phyloP scores from a whole-genome alignment of 2,888 invertebrate genomes.

The Eupithecia centaureata region DNA sequence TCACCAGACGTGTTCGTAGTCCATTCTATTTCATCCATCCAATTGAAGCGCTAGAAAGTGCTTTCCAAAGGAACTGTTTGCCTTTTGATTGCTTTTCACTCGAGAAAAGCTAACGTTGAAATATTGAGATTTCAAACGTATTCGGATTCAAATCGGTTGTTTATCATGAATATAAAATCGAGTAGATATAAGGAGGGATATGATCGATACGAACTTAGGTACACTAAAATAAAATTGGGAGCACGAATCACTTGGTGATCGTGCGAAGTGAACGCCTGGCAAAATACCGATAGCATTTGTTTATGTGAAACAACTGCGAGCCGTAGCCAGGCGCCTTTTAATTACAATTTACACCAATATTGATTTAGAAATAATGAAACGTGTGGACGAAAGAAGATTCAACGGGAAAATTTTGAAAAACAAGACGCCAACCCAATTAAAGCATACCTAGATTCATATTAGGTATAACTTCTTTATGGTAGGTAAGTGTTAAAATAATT shows the following conservation, averaged over 20 bases:
- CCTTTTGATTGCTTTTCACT: slow-evolving; percentile 54
- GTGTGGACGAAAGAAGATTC: background rate
- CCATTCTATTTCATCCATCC: slow-evolving; percentile 27
- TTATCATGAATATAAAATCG: slow-evolving; percentile 32
- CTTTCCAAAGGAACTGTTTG: slow-evolving; percentile 52
- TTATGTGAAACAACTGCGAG: background rate
- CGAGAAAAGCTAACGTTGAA: slow-evolving; percentile 47
- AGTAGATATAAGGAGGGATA: background rate
- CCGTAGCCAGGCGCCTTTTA: background rate
- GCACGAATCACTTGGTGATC: background rate
- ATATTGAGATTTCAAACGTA: slow-evolving; percentile 42
- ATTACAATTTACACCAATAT: background rate
- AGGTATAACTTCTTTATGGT: no score
- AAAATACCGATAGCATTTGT: background rate
- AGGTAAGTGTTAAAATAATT: no score
- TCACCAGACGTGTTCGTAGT: slow-evolving; percentile 33
- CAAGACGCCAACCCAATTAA: no score
- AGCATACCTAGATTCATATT: no score
- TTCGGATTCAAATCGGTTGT: slow-evolving; percentile 31
- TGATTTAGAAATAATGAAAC: no score
- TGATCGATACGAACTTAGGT: slow-evolving; percentile 2
- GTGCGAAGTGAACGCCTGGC: background rate
- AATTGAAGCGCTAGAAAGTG: slow-evolving; percentile 46
- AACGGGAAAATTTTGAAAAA: background rate
- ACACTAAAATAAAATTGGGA: background rate